These are phyloP conservation scores for Pristionchus maxplancki DNA, from an alignment of 2,888 invertebrate genomes.

Conservation along the genomic window DNA sequence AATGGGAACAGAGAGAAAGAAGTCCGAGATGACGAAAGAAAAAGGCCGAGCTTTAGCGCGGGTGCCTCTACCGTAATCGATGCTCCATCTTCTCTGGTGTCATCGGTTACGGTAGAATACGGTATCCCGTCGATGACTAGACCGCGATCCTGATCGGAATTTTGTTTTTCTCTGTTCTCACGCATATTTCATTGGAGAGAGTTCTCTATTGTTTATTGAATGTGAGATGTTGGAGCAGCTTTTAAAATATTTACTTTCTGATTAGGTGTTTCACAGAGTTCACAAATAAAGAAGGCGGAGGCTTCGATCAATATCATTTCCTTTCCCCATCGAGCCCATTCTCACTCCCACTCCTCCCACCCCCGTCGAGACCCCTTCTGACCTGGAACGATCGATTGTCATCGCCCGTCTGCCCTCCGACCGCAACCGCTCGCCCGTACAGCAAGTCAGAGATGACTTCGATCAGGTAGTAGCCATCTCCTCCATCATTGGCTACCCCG, in stretches of 20 bases:
- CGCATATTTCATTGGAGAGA: too few relatives aligned
- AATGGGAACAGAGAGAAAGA: too few relatives aligned
- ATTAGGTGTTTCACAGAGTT: too few relatives aligned
- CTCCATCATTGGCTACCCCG: constrained; percentile 15
- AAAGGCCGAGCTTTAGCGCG: constrained; percentile 47
- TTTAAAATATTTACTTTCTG: too few relatives aligned
- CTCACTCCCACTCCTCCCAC: not conserved
- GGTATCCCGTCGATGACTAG: constrained; percentile 34
- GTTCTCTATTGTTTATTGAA: not conserved
- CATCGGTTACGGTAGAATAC: constrained; percentile 10
- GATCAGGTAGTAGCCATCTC: not conserved
- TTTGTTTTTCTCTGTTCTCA: not conserved
- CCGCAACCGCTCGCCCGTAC: not conserved
- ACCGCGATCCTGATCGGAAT: constrained; percentile 32
- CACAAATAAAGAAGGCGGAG: too few relatives aligned
- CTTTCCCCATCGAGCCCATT: not conserved
- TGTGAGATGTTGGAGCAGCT: not conserved
- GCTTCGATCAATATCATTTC: too few relatives aligned
- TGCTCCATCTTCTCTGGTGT: constrained; percentile 1
- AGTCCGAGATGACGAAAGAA: constrained; percentile 28
- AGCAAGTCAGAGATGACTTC: not conserved
- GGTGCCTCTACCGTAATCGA: not conserved
- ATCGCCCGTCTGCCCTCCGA: not conserved
- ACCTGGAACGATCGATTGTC: not conserved
- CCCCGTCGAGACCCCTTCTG: not conserved